Evolutionary conservation across 2,888 invertebrate species (phyloP), one percentile per base, ranked within the genome.

Genomic region (Rapana venosa): DNA sequence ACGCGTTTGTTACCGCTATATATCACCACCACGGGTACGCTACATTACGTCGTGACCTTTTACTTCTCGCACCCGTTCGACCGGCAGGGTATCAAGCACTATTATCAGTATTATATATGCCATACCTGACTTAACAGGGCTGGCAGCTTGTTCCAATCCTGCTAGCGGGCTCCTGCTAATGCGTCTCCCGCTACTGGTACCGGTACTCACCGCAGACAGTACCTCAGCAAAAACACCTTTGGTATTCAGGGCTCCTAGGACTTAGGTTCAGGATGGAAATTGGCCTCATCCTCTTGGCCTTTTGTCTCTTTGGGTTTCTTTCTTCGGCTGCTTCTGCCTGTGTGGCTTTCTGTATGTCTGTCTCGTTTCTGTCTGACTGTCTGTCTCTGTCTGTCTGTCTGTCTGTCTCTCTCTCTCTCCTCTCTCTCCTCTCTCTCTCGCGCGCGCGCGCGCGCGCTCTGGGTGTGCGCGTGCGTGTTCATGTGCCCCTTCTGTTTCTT

Each of bases 71-170:
- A 47, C 47, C 47, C 47, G 47, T 47, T 47, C 4, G 66, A 22
- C 66, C 26, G 66, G 66, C 66, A 66, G 30, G 74, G 74, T 26
- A 74, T 30, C 74, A 74, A n/a, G 30, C n/a, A 74, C 74, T 8
- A 74, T 74, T 74, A 74, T 74, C n/a, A 61, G 61, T 22, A 1
- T 61, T 74, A 2, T 26, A 66, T 22, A 26, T 74, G 74, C 74
- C 74, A 74, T 74, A n/a, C 74, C 74, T n/a, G n/a, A 26, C 74
- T n/a, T 74, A n/a, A n/a, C 74, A 11, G 11, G 74, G 74, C 74
- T 30, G n/a, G 30, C 74, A 74, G 22, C 74, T 74, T 74, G 74
- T 30, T n/a, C 74, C 74, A 74, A 74, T 74, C 74, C 74, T 74
- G 74, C 74, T 26, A 22, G 22, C 22, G 17, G 22, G n/a, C 2